Conservation (phyloP, 2,113 vertebrate species). For the Spermophilus dauricus region DNA sequence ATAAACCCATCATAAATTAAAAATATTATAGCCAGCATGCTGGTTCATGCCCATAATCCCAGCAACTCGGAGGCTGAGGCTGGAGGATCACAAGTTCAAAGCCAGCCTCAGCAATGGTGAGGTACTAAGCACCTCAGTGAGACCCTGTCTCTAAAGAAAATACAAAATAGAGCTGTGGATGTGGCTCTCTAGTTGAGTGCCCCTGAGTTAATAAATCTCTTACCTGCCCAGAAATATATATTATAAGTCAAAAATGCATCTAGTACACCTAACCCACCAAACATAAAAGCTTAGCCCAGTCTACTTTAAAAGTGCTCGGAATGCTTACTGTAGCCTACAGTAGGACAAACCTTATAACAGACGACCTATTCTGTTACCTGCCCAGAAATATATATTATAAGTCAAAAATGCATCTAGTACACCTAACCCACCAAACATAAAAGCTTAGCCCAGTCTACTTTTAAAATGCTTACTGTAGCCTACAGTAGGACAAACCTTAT, state of each 20-base stretch:
- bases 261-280: not conserved
- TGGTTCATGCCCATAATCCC: no score
- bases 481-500: not conserved
- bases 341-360: not conserved
- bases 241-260: not conserved
- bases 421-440: not conserved
- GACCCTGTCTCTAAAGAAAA: no score
- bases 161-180: no score
- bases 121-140: no score
- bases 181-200: no score
- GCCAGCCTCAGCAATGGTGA: no score
- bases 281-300: not conserved
- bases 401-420: not conserved
- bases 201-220: no score
- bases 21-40: not conserved
- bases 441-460: not conserved
- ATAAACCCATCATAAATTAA: not conserved
- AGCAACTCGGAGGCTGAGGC: no score
- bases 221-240: not conserved
- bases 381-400: not conserved
- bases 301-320: not conserved
- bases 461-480: not conserved
- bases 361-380: no score
- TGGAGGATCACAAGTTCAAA: no score
- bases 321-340: no score